Conservation (phyloP, 2,113 vertebrate genomes). For the Phalacrocorax aristotelis region DNA sequence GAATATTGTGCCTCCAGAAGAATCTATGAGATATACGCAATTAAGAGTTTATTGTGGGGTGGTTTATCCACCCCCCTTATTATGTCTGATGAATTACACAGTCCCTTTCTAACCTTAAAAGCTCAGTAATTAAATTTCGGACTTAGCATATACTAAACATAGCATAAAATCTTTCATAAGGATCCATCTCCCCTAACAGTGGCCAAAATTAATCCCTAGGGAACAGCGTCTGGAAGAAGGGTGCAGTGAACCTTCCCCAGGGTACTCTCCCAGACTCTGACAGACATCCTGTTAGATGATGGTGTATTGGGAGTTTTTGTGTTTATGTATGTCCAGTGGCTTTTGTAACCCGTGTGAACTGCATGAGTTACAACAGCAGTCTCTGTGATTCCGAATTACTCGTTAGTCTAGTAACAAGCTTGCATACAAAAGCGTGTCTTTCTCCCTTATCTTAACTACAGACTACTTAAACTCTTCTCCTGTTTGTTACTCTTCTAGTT, state of each 20-base stretch:
- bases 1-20: neutral
- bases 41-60: neutral
- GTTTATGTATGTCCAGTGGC: neutral
- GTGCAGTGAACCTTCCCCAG: neutral
- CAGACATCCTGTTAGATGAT: neutral
- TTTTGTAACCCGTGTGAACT: neutral
- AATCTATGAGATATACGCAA: neutral
- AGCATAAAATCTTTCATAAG: neutral
- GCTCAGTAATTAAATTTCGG: neutral
- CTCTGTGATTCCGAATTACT: neutral
- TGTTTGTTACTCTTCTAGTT: neutral
- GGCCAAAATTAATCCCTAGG: neutral
- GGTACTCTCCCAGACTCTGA: neutral
- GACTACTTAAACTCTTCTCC: neutral
- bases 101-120: neutral
- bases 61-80: neutral
- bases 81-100: neutral
- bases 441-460: neutral
- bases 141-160: neutral
- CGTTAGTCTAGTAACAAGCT: neutral
- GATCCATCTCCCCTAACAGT: neutral
- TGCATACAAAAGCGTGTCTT: neutral
- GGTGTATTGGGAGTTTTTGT: neutral
- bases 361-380: neutral
- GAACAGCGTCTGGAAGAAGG: neutral